Conservation (phyloP, 2,113 vertebrate genomes). For the Paratilapia polleni region DNA sequence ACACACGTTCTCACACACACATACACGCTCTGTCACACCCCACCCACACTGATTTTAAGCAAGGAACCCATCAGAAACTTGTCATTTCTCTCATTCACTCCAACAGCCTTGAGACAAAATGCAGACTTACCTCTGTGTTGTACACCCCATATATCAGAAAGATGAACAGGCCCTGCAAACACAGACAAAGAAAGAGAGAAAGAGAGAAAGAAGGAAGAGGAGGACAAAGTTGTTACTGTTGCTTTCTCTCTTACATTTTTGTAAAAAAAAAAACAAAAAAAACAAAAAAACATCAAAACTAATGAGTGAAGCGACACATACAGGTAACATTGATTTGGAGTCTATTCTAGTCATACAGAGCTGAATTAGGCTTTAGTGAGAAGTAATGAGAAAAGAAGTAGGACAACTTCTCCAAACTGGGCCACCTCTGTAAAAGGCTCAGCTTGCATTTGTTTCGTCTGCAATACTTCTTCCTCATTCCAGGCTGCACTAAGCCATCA, state of each 20-base stretch:
- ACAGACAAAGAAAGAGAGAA: conserved; percentile 66
- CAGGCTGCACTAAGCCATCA: conserved; percentile 37
- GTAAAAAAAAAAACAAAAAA: conserved; percentile 27
- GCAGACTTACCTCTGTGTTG: conserved; percentile 98
- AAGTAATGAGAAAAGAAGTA: conserved; percentile 15
- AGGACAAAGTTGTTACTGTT: conserved; percentile 77
- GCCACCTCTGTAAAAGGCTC: conserved; percentile 35
- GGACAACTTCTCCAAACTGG: conserved; percentile 50
- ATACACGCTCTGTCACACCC: conserved; percentile 33
- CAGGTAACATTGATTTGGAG: background rate
- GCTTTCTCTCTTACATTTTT: conserved; percentile 59
- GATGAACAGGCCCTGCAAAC: conserved; percentile 97
- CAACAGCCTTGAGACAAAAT: conserved; percentile 99
- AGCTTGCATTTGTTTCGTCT: conserved; percentile 39
- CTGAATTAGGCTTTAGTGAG: background rate
- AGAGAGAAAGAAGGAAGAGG: conserved; percentile 28
- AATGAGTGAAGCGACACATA: conserved; percentile 5
- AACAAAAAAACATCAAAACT: conserved; percentile 32
- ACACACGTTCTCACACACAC: conserved; percentile 43
- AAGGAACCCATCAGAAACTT: conserved; percentile 99
- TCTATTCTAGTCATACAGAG: background rate
- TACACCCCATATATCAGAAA: conserved; percentile 99
- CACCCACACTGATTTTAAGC: conserved; percentile 81
- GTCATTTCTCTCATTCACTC: conserved; percentile 99
- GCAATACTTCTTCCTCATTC: conserved; percentile 18